Conservation (phyloP, 1,140 invertebrate genomes). For the Drosophila seguyi region DNA sequence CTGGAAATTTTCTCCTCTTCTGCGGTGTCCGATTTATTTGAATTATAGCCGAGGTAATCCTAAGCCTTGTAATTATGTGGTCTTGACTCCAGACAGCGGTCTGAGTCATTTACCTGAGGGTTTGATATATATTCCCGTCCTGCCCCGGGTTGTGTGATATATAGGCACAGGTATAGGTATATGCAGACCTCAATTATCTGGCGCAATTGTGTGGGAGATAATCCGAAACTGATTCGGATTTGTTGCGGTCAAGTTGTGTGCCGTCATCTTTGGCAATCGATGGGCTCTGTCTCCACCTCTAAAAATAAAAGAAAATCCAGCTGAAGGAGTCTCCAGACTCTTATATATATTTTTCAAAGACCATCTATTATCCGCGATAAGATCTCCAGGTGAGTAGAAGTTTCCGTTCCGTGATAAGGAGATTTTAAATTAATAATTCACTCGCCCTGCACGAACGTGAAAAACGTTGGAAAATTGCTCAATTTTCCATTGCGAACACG, state of each 20-base stretch:
- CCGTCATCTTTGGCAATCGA: conserved; percentile 35
- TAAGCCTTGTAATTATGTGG: conserved; percentile 42
- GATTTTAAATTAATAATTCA: conserved; percentile 72
- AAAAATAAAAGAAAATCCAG: not conserved
- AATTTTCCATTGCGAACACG: conserved; percentile 74
- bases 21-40: conserved; percentile 15
- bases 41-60: conserved; percentile 34
- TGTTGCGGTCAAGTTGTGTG: conserved; percentile 41
- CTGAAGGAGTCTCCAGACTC: too few relatives aligned
- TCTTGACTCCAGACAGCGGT: conserved; percentile 31
- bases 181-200: conserved; percentile 36
- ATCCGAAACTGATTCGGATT: conserved; percentile 45
- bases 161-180: not conserved
- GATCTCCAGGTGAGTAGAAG: conserved; percentile 48
- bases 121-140: conserved; percentile 28
- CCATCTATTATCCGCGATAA: conserved; percentile 62
- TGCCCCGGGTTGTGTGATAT: conserved; percentile 21
- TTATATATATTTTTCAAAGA: conserved; percentile 18
- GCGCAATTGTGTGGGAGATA: conserved; percentile 37
- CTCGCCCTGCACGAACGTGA: conserved; percentile 35
- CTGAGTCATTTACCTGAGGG: conserved; percentile 27
- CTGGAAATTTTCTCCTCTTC: not conserved
- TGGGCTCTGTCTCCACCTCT: not conserved
- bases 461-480: conserved; percentile 80
- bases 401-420: conserved; percentile 63